Conservation (phyloP, 2,888 invertebrate species). For the Ptychoptera albimana region DNA sequence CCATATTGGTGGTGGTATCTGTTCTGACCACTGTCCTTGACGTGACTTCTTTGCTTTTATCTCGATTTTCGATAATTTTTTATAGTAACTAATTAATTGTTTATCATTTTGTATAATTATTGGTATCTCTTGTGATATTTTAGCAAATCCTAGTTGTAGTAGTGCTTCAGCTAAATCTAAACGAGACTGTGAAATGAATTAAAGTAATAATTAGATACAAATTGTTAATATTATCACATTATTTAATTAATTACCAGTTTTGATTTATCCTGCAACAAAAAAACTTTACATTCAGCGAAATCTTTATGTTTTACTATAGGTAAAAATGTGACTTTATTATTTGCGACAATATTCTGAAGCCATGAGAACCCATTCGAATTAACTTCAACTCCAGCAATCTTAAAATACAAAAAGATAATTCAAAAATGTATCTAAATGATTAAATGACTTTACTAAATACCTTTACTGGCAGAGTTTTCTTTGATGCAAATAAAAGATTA, state of each 20-base stretch:
- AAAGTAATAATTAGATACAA: not conserved
- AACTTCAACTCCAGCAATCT: constrained; percentile 23
- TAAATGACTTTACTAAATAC: constrained; percentile 18
- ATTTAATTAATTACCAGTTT: constrained; percentile 14
- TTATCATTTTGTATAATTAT: constrained; percentile 6
- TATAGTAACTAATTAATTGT: constrained; percentile 19
- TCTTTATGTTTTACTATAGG: constrained; percentile 27
- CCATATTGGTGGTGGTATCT: constrained; percentile 15
- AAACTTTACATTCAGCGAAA: constrained; percentile 30
- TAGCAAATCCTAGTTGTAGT: constrained; percentile 25
- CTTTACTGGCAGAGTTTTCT: constrained; percentile 31
- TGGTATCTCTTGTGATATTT: constrained; percentile 13
- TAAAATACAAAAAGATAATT: constrained; percentile 13
- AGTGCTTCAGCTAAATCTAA: constrained; percentile 25
- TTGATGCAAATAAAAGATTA: constrained; percentile 29
- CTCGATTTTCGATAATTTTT: constrained; percentile 21
- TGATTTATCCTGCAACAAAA: constrained; percentile 24
- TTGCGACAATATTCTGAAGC: constrained; percentile 32
- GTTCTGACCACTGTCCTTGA: constrained; percentile 13
- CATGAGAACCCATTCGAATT: constrained; percentile 30
- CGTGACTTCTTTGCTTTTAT: constrained; percentile 12
- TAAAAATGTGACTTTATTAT: constrained; percentile 28
- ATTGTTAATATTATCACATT: not conserved
- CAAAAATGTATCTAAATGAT: not conserved
- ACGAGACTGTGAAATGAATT: constrained; percentile 9